phyloP scores from a whole-genome alignment of 2,113 vertebrate species.

The Dicrurus megarhynchus region DNA sequence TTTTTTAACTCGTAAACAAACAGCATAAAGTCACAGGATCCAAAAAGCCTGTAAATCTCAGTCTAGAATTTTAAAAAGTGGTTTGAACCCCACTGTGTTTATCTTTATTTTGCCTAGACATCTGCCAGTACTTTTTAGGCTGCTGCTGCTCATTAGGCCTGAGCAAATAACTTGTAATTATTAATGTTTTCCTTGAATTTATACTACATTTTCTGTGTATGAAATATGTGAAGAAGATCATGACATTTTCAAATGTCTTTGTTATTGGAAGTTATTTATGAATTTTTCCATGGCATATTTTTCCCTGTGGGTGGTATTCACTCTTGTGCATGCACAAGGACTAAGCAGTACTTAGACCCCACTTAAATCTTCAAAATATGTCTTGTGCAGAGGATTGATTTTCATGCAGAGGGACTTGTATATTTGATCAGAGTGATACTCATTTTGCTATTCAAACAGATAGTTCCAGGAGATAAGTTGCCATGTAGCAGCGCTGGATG shows the following conservation, averaged over 20 bases:
- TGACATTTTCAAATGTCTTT: slow-evolving; percentile 56
- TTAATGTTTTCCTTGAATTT: slow-evolving; percentile 53
- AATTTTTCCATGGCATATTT: slow-evolving; percentile 35
- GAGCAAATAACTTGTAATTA: slow-evolving; percentile 57
- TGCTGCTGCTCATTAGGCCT: background rate
- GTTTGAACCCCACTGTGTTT: background rate
- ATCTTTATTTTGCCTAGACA: slow-evolving; percentile 45
- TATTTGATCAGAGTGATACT: slow-evolving; percentile 25
- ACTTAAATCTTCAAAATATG: slow-evolving; percentile 42
- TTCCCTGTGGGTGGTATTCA: slow-evolving; percentile 43
- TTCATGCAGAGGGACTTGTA: background rate
- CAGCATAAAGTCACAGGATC: background rate
- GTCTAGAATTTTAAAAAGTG: slow-evolving; percentile 1
- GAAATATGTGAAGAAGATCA: slow-evolving; percentile 49
- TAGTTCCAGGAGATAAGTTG: slow-evolving; percentile 2
- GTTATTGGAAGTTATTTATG: slow-evolving; percentile 36
- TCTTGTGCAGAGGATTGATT: slow-evolving; percentile 27
- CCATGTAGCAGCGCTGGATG: background rate
- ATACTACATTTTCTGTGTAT: slow-evolving; percentile 17
- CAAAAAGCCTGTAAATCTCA: slow-evolving; percentile 15
- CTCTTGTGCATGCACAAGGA: slow-evolving; percentile 8
- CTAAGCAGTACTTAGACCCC: slow-evolving; percentile 1
- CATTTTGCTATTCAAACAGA: background rate
- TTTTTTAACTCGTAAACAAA: background rate
- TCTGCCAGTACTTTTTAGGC: slow-evolving; percentile 40